Conservation (phyloP, 2,888 invertebrate species). For the Flexamia atlantica region DNA sequence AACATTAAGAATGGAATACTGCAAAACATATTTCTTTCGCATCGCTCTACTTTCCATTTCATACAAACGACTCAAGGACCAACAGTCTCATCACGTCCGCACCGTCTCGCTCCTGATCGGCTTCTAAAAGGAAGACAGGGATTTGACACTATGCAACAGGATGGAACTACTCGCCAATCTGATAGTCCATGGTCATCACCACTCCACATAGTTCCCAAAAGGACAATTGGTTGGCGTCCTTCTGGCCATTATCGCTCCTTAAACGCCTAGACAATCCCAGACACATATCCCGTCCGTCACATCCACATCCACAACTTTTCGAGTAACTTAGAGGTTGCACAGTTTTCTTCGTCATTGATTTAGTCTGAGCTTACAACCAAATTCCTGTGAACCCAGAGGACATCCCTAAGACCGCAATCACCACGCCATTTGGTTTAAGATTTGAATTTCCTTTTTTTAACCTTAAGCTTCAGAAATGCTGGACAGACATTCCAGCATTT, state of each 20-base stretch:
- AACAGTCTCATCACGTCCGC: neutral
- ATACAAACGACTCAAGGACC: neutral
- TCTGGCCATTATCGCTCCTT: conserved; percentile 72
- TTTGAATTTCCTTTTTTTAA: conserved; percentile 72
- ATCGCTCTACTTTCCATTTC: neutral
- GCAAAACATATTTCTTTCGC: too few relatives aligned
- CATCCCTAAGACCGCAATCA: conserved; percentile 73
- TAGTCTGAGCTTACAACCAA: conserved; percentile 72
- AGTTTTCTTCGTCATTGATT: conserved; percentile 15
- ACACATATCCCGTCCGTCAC: conserved; percentile 71
- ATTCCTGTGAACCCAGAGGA: conserved; percentile 72
- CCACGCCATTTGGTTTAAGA: conserved; percentile 69
- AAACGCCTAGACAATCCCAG: conserved; percentile 71
- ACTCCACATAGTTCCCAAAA: conserved; percentile 49
- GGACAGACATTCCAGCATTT: conserved; percentile 74
- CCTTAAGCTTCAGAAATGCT: conserved; percentile 74
- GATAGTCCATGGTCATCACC: conserved; percentile 42
- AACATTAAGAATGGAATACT: too few relatives aligned
- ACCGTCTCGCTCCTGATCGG: neutral
- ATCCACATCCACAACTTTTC: conserved; percentile 9
- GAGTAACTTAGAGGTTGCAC: neutral
- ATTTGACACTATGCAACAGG: conserved; percentile 19
- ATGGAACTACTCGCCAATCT: conserved; percentile 18
- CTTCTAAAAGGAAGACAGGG: neutral
- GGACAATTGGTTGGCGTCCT: conserved; percentile 70